phyloP scores from a whole-genome alignment of 2,797 vertebrate species.

The Chelidonichthys spinosus region DNA sequence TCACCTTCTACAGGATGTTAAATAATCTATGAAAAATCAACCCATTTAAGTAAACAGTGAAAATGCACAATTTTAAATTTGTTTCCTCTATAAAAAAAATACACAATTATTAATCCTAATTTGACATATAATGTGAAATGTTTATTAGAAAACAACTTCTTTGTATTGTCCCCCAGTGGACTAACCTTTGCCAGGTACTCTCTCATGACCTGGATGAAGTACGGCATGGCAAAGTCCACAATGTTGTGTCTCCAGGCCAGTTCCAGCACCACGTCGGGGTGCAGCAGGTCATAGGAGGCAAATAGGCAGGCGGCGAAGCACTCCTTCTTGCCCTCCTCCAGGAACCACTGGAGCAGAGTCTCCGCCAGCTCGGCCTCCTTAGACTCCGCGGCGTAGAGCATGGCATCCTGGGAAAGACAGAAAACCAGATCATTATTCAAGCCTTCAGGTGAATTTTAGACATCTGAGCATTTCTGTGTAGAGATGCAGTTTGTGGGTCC shows the following conservation, averaged over 20 bases:
- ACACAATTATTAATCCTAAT: neutral
- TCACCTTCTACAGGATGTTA: conserved; percentile 44
- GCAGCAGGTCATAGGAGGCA: conserved; percentile 90
- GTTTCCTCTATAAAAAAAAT: neutral
- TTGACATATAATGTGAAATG: neutral
- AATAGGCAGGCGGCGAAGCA: conserved; percentile 93
- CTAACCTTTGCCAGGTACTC: conserved; percentile 92
- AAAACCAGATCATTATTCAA: neutral
- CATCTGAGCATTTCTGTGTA: neutral
- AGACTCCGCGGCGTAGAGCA: conserved; percentile 92
- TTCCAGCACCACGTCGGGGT: conserved; percentile 91
- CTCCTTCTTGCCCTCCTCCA: conserved; percentile 90
- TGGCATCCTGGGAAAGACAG: conserved; percentile 86
- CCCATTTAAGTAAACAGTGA: neutral
- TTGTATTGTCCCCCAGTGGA: neutral
- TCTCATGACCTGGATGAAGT: conserved; percentile 94
- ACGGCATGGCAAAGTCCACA: conserved; percentile 93
- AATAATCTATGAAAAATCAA: conserved; percentile 43
- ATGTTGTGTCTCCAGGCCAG: conserved; percentile 92
- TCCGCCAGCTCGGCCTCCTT: conserved; percentile 89
- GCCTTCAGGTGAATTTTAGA: neutral
- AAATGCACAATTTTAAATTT: neutral
- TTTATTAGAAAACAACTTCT: neutral
- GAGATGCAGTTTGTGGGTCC: neutral
- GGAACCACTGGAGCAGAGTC: conserved; percentile 92